Evolutionary conservation across 2,113 vertebrate species (phyloP).

Genomic region (Sinocyclocheilus maitianheensis): DNA sequence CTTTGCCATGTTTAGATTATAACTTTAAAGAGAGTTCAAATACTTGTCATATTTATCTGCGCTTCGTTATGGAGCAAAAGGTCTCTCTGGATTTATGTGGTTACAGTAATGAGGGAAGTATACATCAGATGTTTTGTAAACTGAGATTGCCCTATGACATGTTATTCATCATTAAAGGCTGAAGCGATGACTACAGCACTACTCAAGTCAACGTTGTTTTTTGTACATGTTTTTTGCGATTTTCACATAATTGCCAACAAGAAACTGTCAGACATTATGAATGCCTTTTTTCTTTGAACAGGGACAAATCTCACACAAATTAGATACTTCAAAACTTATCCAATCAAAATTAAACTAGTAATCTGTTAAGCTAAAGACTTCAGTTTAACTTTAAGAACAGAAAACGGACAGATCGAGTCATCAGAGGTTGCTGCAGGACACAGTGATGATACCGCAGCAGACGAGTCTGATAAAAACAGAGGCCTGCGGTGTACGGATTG

Average conservation of each 20-base stretch:
- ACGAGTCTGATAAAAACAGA: slow-evolving; percentile 14
- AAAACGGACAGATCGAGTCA: background rate
- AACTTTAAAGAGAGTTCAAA: slow-evolving; percentile 52
- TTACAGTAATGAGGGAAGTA: slow-evolving; percentile 38
- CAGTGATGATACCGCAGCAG: slow-evolving; percentile 12
- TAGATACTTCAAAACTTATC: background rate
- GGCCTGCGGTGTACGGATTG: slow-evolving; percentile 32
- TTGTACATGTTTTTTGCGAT: too few species aligned
- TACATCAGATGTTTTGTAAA: slow-evolving; percentile 50
- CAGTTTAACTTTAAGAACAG: background rate
- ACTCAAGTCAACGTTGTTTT: background rate
- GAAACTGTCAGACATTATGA: background rate
- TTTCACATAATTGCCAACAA: background rate
- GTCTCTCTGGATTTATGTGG: slow-evolving; percentile 44
- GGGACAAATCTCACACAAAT: background rate
- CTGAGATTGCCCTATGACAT: slow-evolving; percentile 34
- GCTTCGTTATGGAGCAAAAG: slow-evolving; percentile 31
- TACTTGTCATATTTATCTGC: slow-evolving; percentile 50
- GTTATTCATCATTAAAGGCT: slow-evolving; percentile 44
- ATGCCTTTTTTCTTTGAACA: background rate
- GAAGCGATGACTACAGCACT: background rate
- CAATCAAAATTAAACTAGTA: background rate
- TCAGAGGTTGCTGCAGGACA: slow-evolving; percentile 33
- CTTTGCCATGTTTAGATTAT: slow-evolving; percentile 55
- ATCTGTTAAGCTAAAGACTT: background rate